Evolutionary conservation across 2,113 vertebrate genomes (phyloP).

Genomic region (Galemys pyrenaicus): DNA sequence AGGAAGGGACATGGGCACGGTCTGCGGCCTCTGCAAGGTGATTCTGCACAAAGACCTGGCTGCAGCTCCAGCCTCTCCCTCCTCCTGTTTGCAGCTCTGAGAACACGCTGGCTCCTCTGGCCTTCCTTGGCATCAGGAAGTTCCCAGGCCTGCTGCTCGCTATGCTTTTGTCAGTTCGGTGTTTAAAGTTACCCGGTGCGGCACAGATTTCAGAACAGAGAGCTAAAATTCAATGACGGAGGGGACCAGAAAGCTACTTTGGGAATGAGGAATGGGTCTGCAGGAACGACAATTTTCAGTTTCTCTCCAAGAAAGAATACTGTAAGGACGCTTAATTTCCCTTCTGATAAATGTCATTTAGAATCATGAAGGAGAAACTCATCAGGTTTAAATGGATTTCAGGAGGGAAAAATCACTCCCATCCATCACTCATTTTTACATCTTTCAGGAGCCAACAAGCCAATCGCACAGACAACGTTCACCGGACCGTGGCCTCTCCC

Average conservation of each 20-base stretch:
- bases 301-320: conserved; percentile 13
- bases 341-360: conserved; percentile 30
- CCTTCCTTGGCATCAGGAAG: background rate
- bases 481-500: background rate
- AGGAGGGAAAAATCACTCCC: conserved; percentile 12
- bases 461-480: background rate
- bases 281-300: background rate
- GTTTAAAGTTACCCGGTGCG: background rate
- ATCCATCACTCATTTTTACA: conserved; percentile 32
- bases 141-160: background rate
- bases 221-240: background rate
- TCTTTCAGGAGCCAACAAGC: conserved; percentile 14
- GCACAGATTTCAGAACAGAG: background rate
- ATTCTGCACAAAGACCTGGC: background rate
- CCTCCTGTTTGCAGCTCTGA: background rate
- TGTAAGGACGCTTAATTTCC: conserved; percentile 48
- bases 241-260: background rate
- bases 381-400: conserved; percentile 60
- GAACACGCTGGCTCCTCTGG: background rate
- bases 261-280: background rate
- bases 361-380: conserved; percentile 53
- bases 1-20: background rate
- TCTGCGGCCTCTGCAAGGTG: background rate
- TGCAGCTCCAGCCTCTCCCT: background rate
- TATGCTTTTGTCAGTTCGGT: background rate